phyloP scores from a whole-genome alignment of 1,140 invertebrate genomes.

The Formica selysi region DNA sequence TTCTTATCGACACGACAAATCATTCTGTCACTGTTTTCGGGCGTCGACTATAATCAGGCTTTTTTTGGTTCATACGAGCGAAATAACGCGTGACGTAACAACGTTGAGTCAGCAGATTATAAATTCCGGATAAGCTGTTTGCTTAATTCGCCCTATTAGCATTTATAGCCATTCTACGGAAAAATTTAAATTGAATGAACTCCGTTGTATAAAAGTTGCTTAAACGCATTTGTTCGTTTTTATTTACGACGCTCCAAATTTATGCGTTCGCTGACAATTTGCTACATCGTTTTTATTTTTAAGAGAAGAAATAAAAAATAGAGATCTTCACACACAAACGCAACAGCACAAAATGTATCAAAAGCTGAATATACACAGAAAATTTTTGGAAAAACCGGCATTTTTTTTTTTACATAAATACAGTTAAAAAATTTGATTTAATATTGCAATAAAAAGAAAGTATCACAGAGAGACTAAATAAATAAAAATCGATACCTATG shows the following conservation, averaged over 20 bases:
- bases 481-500: conserved; percentile 87
- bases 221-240: not conserved
- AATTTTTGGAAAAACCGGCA: not conserved
- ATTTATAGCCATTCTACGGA: not conserved
- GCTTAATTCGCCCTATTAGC: not conserved
- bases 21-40: not conserved
- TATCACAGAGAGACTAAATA: not conserved
- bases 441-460: not conserved
- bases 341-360: not conserved
- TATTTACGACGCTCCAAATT: not conserved
- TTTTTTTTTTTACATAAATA: not conserved
- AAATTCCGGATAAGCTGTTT: not conserved
- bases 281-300: not conserved
- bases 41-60: not conserved
- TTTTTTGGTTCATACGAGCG: not conserved
- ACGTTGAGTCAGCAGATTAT: conserved; percentile 32
- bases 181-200: not conserved
- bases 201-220: too few relatives aligned
- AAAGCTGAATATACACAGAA: not conserved
- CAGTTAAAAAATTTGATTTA: not conserved
- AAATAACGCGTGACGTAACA: conserved; percentile 5
- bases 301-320: not conserved
- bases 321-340: not conserved
- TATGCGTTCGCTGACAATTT: not conserved
- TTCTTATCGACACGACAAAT: conserved; percentile 15